These are phyloP conservation scores for Tachysurus vachellii DNA, from an alignment of 2,113 vertebrate genomes.

Conservation along the genomic window DNA sequence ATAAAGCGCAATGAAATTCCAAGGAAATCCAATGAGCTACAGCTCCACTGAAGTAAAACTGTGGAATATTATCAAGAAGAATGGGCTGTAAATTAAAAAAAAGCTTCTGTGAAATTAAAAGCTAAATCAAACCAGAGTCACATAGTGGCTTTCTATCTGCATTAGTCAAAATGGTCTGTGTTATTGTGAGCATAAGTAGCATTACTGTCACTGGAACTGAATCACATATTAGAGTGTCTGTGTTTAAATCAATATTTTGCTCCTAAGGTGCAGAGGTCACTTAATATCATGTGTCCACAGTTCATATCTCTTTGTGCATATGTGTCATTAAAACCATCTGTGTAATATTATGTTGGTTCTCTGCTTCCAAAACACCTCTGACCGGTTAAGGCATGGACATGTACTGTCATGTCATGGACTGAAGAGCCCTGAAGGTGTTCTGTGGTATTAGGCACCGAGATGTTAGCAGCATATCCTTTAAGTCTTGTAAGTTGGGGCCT, in stretches of 20 bases:
- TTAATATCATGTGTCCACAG: neutral
- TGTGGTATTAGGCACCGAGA: too few species aligned
- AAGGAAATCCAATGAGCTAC: constrained; percentile 7
- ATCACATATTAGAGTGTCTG: neutral
- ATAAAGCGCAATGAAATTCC: neutral
- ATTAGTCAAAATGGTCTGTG: constrained; percentile 2
- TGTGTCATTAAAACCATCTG: neutral
- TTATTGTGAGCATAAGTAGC: constrained; percentile 21
- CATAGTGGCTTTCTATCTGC: neutral
- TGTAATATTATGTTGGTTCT: too few species aligned
- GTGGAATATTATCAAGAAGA: constrained; percentile 22
- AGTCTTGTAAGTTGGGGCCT: too few species aligned
- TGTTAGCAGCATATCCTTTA: too few species aligned
- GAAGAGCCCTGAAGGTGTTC: too few species aligned
- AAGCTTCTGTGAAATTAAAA: neutral
- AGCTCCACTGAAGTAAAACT: neutral
- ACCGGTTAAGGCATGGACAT: too few species aligned
- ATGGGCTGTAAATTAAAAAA: constrained; percentile 2
- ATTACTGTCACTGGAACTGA: constrained; percentile 2
- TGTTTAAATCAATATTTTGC: neutral
- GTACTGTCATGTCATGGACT: too few species aligned
- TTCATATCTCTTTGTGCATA: neutral
- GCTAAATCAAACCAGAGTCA: constrained; percentile 20
- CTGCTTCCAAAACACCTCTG: too few species aligned
- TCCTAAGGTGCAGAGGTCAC: neutral